Percentiles rank a stretch among this genome's conserved stretches.
Conservation (phyloP, 2,113 vertebrate genomes). For the Thamnaconus septentrionalis region DNA sequence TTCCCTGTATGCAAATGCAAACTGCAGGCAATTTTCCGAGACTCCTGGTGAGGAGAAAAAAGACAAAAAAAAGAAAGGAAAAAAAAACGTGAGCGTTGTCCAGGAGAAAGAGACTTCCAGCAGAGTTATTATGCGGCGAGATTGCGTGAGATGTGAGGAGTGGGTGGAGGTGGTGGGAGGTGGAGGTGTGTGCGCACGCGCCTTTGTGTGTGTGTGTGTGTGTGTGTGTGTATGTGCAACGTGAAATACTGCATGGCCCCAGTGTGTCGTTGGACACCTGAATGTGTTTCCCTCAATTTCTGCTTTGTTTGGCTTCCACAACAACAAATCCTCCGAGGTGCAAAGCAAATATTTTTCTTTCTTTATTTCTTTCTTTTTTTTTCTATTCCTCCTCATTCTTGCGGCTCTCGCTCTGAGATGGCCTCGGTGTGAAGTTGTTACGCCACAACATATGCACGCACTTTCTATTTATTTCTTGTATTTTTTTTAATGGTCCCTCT, state of each 20-base stretch:
- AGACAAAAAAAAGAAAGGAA: no score
- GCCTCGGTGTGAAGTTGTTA: conserved; percentile 37
- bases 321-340: conserved; percentile 40
- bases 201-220: conserved; percentile 5
- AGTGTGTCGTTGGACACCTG: conserved; percentile 39
- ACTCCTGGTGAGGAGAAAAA: no score
- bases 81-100: no score
- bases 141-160: no score
- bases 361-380: conserved; percentile 33
- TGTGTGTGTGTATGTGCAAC: conserved; percentile 28
- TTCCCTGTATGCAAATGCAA: conserved; percentile 38
- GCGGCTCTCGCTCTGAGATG: conserved; percentile 24
- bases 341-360: conserved; percentile 31
- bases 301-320: conserved; percentile 35
- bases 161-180: no score
- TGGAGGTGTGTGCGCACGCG: not conserved
- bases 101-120: conserved; percentile 4
- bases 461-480: not conserved
- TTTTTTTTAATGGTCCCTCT: not conserved
- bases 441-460: conserved; percentile 28
- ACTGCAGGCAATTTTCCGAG: conserved; percentile 1
- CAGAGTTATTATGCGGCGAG: conserved; percentile 27
- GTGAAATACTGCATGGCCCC: conserved; percentile 32
- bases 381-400: not conserved
- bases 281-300: conserved; percentile 31